These are phyloP conservation scores for Tribolium freemani DNA, from an alignment of 2,888 invertebrate species.

Conservation along the genomic window DNA sequence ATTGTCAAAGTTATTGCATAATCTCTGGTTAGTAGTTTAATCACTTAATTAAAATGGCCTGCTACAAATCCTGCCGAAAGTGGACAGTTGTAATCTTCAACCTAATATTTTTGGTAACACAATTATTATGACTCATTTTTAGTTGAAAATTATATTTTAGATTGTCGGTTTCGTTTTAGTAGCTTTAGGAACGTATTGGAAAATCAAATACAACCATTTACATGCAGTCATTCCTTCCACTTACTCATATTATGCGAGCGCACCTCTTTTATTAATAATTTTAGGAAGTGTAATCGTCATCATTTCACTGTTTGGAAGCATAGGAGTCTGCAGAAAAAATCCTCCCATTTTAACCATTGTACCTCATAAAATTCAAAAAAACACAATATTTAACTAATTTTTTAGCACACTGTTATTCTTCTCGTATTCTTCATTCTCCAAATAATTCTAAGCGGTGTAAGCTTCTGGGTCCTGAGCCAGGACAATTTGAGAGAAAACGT, in stretches of 20 bases:
- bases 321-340: neutral
- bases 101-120: neutral
- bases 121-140: neutral
- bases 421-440: neutral
- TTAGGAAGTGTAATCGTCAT: neutral
- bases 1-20: neutral
- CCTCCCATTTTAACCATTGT: neutral
- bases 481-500: neutral
- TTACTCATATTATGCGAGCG: neutral
- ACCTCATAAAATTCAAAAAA: neutral
- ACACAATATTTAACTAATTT: neutral
- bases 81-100: neutral
- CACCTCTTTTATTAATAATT: neutral
- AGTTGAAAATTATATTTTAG: neutral
- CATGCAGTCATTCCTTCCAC: neutral
- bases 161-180: neutral
- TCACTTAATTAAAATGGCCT: neutral
- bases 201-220: neutral
- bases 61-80: neutral
- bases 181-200: neutral
- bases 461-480: neutral
- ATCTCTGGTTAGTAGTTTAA: neutral
- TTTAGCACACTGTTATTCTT: constrained; percentile 1
- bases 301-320: neutral
- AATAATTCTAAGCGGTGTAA: neutral